phyloP scores from a whole-genome alignment of 2,113 vertebrate genomes.

The Chascanopsetta lugubris region DNA sequence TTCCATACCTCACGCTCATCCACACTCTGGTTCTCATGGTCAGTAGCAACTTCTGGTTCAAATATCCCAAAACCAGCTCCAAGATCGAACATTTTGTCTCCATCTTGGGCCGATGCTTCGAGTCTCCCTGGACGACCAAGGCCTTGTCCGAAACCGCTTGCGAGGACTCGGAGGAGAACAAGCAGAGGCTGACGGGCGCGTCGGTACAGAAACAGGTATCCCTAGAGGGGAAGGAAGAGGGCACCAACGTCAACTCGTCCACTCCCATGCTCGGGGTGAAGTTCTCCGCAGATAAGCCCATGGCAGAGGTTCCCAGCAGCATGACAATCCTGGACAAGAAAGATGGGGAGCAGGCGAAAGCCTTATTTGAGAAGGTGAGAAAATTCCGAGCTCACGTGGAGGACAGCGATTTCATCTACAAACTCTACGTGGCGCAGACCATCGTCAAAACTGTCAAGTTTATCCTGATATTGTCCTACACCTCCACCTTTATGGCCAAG shows the following conservation, averaged over 20 bases:
- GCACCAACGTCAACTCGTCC: slow-evolving; percentile 83
- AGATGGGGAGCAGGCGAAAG: slow-evolving; percentile 88
- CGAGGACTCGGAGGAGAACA: slow-evolving; percentile 96
- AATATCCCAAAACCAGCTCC: slow-evolving; percentile 97
- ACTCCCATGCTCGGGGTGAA: slow-evolving; percentile 91
- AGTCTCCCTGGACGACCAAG: slow-evolving; percentile 98
- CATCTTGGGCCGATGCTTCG: slow-evolving; percentile 95
- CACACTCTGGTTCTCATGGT: slow-evolving; percentile 97
- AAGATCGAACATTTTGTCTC: slow-evolving; percentile 99
- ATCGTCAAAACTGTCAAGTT: slow-evolving; percentile 95
- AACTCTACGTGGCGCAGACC: slow-evolving; percentile 94
- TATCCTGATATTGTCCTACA: slow-evolving; percentile 94
- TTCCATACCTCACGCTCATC: slow-evolving; percentile 96
- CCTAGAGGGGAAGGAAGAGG: slow-evolving; percentile 88
- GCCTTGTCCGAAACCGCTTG: slow-evolving; percentile 95
- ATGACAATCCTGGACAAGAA: slow-evolving; percentile 94
- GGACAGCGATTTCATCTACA: slow-evolving; percentile 97
- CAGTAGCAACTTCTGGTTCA: slow-evolving; percentile 99
- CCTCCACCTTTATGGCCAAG: slow-evolving; percentile 88
- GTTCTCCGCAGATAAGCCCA: slow-evolving; percentile 91
- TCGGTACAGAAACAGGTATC: slow-evolving; percentile 87
- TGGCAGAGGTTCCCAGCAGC: slow-evolving; percentile 89
- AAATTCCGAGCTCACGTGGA: slow-evolving; percentile 95
- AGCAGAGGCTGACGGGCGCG: slow-evolving; percentile 89
- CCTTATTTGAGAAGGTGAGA: slow-evolving; percentile 90